These are phyloP conservation scores for Tetanocera ferruginea DNA, from an alignment of 2,888 invertebrate genomes.

Conservation along the genomic window DNA sequence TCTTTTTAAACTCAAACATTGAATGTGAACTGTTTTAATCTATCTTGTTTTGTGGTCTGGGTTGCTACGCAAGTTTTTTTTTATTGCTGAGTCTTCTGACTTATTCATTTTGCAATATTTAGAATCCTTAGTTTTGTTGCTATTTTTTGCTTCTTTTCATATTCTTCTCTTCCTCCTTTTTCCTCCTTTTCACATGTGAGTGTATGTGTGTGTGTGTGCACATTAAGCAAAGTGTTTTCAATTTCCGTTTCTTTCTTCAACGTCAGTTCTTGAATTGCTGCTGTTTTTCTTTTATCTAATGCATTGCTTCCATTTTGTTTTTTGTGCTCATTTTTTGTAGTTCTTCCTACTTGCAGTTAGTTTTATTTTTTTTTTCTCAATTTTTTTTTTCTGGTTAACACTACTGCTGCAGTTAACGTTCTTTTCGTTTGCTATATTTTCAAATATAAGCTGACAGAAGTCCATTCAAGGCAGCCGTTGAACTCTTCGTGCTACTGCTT, in stretches of 20 bases:
- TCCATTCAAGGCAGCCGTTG: conserved; percentile 36
- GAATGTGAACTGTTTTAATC: too few species aligned
- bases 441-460: conserved; percentile 34
- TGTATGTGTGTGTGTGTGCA: neutral
- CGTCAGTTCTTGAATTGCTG: conserved; percentile 2
- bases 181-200: neutral
- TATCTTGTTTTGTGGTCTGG: too few species aligned
- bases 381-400: neutral
- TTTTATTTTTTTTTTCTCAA: neutral
- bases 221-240: conserved; percentile 31
- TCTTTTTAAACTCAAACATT: too few species aligned
- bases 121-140: neutral
- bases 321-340: neutral
- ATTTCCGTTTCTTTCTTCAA: conserved; percentile 34
- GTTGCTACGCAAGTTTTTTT: too few species aligned
- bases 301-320: conserved; percentile 1
- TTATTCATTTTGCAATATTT: neutral
- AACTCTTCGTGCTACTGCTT: conserved; percentile 12
- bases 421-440: conserved; percentile 34
- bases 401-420: neutral
- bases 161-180: neutral
- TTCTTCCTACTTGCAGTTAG: neutral
- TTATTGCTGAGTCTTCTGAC: neutral
- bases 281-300: neutral
- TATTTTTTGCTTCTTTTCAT: neutral